Evolutionary conservation across 2,888 invertebrate species (phyloP).

Genomic region (Drosophila monieri): DNA sequence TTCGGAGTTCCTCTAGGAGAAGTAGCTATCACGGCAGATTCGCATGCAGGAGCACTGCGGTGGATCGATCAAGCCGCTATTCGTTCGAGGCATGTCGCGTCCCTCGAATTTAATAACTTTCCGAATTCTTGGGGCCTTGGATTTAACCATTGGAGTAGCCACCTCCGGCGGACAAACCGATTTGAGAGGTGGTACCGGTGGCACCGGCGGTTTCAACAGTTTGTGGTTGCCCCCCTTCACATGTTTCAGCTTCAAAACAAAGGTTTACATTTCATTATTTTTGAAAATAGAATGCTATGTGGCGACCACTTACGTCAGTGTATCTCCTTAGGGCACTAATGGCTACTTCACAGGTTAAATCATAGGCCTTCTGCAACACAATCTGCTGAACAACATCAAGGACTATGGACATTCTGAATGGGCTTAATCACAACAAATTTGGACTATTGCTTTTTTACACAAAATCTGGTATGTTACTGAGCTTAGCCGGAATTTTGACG

Average conservation of each 20-base stretch:
- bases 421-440: slow-evolving; percentile 3
- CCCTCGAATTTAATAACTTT: slow-evolving; percentile 5
- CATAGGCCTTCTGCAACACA: slow-evolving; percentile 49
- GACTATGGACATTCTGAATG: slow-evolving; percentile 53
- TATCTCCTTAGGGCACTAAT: background rate
- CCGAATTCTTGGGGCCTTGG: background rate
- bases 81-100: slow-evolving; percentile 14
- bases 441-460: slow-evolving; percentile 25
- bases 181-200: background rate
- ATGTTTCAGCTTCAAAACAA: slow-evolving; percentile 9
- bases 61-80: slow-evolving; percentile 68
- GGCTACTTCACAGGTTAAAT: slow-evolving; percentile 46
- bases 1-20: slow-evolving; percentile 62
- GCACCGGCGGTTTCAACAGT: background rate
- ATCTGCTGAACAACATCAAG: slow-evolving; percentile 56
- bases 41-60: slow-evolving; percentile 79
- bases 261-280: background rate
- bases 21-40: slow-evolving; percentile 81
- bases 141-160: background rate
- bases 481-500: slow-evolving; percentile 1
- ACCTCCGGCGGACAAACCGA: background rate
- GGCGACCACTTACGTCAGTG: background rate
- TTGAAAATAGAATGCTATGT: background rate
- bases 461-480: slow-evolving; percentile 16
- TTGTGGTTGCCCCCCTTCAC: background rate